phyloP scores from a whole-genome alignment of 2,888 invertebrate species.

The Apamea monoglypha region DNA sequence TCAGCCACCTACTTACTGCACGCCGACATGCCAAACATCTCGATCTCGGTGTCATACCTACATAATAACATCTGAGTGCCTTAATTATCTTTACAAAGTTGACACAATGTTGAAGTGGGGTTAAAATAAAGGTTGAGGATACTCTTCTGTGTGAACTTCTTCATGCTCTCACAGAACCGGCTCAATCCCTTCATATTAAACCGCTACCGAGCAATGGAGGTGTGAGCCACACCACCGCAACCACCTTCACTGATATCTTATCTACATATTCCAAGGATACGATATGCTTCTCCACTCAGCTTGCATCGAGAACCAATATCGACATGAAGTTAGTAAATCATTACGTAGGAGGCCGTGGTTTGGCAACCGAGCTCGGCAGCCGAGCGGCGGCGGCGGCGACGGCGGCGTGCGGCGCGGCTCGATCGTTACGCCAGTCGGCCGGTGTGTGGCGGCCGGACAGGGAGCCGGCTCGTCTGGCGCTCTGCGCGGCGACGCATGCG shows the following conservation, averaged over 20 bases:
- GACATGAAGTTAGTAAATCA: slow-evolving; percentile 1
- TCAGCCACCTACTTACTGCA: not conserved
- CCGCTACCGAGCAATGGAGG: not conserved
- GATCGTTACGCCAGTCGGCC: slow-evolving; percentile 37
- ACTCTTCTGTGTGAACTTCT: no score
- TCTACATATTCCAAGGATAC: not conserved
- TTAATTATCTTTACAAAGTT: not conserved
- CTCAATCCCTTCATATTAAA: no score
- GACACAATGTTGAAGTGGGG: not conserved
- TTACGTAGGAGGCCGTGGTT: not conserved
- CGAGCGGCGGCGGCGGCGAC: not conserved
- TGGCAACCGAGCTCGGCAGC: slow-evolving; percentile 21
- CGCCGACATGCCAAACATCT: slow-evolving; percentile 1
- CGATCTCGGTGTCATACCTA: not conserved
- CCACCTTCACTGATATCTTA: not conserved
- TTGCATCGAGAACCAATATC: slow-evolving; percentile 1
- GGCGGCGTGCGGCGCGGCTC: not conserved
- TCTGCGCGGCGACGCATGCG: slow-evolving; percentile 9
- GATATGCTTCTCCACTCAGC: not conserved
- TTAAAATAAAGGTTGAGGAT: not conserved
- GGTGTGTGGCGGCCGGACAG: slow-evolving; percentile 16
- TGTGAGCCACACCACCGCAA: not conserved
- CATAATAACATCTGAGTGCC: not conserved
- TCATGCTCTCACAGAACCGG: no score
- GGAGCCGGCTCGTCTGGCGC: slow-evolving; percentile 41